Percentiles rank a stretch among this genome's conserved stretches.
phyloP scores from a whole-genome alignment of 2,888 invertebrate genomes.

The Ommatoiulus sabulosus region DNA sequence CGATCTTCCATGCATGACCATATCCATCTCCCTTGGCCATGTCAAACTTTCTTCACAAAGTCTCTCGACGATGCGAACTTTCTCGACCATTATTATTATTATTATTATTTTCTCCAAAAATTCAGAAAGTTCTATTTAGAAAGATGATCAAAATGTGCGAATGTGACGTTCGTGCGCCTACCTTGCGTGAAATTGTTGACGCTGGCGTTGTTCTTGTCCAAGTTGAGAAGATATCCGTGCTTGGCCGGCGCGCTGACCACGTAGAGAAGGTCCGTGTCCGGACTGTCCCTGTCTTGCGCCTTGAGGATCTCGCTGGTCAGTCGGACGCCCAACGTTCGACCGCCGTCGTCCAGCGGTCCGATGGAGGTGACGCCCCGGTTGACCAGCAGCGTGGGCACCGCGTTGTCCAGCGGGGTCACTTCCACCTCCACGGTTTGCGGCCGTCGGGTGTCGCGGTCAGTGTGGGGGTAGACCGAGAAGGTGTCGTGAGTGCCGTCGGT shows the following conservation, averaged over 20 bases:
- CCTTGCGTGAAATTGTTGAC: constrained; percentile 67
- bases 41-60: too few species aligned
- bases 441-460: constrained; percentile 63
- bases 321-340: constrained; percentile 63
- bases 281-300: constrained; percentile 66
- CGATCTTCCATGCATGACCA: too few species aligned
- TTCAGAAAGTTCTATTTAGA: too few species aligned
- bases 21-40: too few species aligned
- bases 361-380: constrained; percentile 65
- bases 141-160: too few species aligned
- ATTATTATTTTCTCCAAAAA: too few species aligned
- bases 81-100: too few species aligned
- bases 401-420: constrained; percentile 66
- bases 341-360: constrained; percentile 59
- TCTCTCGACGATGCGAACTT: too few species aligned
- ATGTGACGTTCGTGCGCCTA: too few species aligned
- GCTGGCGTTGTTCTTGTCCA: constrained; percentile 62
- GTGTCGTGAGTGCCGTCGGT: constrained; percentile 67
- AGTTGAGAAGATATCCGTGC: constrained; percentile 65
- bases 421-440: constrained; percentile 66
- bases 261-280: constrained; percentile 63
- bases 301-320: constrained; percentile 64
- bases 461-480: constrained; percentile 66
- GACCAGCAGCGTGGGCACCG: constrained; percentile 64
- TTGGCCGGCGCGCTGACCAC: constrained; percentile 64